Evolutionary conservation across 2,797 vertebrate genomes (phyloP).

Genomic region (Sebastes miniatus): DNA sequence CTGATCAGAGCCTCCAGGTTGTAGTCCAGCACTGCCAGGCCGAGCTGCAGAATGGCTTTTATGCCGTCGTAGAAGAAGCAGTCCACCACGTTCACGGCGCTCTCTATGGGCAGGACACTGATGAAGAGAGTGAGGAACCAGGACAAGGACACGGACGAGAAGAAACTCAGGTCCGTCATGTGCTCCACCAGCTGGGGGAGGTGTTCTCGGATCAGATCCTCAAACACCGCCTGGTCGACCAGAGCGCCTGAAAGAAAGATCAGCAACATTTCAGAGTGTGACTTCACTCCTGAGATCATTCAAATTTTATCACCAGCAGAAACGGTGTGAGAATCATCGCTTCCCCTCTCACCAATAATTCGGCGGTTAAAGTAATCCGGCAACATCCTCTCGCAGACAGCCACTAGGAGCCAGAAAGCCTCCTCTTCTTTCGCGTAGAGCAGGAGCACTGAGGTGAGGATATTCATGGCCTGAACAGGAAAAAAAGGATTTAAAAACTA

Average conservation of each 20-base stretch:
- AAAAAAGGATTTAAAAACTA: background rate
- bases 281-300: background rate
- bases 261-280: background rate
- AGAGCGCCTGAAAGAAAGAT: constrained; percentile 86
- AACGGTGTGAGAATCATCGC: background rate
- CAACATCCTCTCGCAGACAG: constrained; percentile 96
- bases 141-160: constrained; percentile 96
- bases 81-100: constrained; percentile 96
- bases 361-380: constrained; percentile 97
- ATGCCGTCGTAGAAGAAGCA: constrained; percentile 98
- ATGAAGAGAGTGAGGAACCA: constrained; percentile 99
- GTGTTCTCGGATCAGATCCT: constrained; percentile 93
- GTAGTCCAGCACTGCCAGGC: constrained; percentile 92
- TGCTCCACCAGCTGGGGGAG: constrained; percentile 95
- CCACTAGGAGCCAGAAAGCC: constrained; percentile 96
- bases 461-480: constrained; percentile 93
- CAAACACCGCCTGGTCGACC: constrained; percentile 98
- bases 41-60: constrained; percentile 94
- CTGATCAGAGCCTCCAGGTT: constrained; percentile 92
- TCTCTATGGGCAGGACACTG: constrained; percentile 96
- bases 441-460: constrained; percentile 94
- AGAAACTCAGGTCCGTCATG: constrained; percentile 96
- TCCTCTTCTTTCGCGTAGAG: constrained; percentile 98
- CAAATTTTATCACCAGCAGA: background rate
- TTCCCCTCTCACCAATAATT: constrained; percentile 90